phyloP scores from a whole-genome alignment of 2,797 vertebrate genomes.

The Podargus strigoides region DNA sequence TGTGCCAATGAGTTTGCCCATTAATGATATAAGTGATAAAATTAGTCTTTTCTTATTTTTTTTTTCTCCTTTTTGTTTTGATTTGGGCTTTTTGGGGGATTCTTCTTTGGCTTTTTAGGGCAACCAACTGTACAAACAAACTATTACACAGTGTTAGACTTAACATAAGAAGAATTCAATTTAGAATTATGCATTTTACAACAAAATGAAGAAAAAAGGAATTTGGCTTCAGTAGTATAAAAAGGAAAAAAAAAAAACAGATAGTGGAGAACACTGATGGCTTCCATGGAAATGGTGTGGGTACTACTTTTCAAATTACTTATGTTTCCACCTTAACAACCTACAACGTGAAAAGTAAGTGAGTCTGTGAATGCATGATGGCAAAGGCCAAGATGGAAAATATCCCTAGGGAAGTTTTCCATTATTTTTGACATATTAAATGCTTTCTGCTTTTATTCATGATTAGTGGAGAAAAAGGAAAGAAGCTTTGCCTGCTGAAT shows the following conservation, averaged over 20 bases:
- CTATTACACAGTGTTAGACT: background rate
- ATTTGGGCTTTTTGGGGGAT: too few species aligned
- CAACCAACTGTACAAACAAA: conserved; percentile 18
- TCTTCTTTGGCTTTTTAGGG: too few species aligned
- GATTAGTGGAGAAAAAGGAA: background rate
- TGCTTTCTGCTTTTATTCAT: conserved; percentile 1
- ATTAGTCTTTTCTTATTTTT: background rate
- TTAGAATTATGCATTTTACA: background rate
- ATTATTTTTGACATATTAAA: conserved; percentile 24
- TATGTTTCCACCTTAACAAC: background rate
- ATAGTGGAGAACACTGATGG: background rate
- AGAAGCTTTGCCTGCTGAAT: background rate
- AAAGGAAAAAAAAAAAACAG: background rate
- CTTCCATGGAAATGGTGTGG: background rate
- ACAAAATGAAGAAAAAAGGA: background rate
- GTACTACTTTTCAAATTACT: conserved; percentile 47
- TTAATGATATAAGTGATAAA: conserved; percentile 46
- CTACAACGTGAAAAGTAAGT: background rate
- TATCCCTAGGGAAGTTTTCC: background rate
- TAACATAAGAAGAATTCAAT: conserved; percentile 11
- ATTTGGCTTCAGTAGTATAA: background rate
- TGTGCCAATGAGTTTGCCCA: background rate
- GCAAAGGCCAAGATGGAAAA: conserved; percentile 14
- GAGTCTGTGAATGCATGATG: background rate
- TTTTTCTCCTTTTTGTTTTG: background rate